phyloP scores from a whole-genome alignment of 2,113 vertebrate genomes.

The Sminthopsis crassicaudata region DNA sequence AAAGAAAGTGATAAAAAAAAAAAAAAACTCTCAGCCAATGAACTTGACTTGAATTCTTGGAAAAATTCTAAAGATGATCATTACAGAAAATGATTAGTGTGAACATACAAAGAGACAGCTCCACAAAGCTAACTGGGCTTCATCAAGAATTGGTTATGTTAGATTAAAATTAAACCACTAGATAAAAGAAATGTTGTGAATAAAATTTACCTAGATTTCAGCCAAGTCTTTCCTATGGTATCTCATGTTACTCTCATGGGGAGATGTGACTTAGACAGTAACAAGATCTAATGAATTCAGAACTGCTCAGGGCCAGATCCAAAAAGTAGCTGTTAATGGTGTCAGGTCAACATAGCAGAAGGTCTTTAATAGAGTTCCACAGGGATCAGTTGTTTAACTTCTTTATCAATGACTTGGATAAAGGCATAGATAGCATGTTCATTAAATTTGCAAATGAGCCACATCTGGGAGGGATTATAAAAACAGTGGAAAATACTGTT shows the following conservation, averaged over 20 bases:
- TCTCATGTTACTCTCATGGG: not conserved
- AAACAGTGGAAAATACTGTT: not conserved
- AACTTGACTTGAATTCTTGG: not conserved
- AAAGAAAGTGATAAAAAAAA: not conserved
- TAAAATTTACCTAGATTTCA: not conserved
- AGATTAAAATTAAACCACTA: not conserved
- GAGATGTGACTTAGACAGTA: not conserved
- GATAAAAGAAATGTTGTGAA: not conserved
- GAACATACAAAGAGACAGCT: not conserved
- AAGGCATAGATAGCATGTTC: not conserved
- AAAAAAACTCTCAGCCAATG: not conserved
- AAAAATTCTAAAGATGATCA: not conserved
- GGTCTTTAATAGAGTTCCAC: not conserved
- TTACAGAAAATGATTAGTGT: not conserved
- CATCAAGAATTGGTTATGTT: not conserved
- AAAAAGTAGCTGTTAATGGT: not conserved
- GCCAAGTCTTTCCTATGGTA: not conserved
- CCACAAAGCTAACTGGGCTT: not conserved
- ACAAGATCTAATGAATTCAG: not conserved
- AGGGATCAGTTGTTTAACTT: not conserved
- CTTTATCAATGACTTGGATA: not conserved
- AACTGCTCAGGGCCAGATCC: not conserved
- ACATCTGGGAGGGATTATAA: not conserved
- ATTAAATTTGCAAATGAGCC: not conserved
- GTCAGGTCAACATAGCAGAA: not conserved